These are phyloP conservation scores for Stenopsyche tienmushanensis DNA, from an alignment of 1,140 invertebrate genomes.

Conservation along the genomic window DNA sequence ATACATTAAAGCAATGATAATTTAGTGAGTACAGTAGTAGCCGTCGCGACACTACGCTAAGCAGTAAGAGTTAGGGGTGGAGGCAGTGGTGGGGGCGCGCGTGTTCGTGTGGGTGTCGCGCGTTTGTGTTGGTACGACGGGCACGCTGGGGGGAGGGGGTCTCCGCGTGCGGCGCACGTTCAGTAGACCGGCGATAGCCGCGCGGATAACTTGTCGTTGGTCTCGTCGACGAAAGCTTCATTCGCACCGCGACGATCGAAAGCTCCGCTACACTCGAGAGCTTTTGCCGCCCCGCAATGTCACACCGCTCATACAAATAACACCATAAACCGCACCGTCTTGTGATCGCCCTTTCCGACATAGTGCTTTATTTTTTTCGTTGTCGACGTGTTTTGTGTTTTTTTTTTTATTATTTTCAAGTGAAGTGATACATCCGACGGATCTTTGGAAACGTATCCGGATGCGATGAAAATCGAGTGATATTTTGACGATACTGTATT, in stretches of 20 bases:
- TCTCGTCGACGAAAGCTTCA: not conserved
- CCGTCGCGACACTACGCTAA: not conserved
- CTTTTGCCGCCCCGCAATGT: not conserved
- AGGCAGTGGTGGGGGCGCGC: not conserved
- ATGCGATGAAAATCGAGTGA: not conserved
- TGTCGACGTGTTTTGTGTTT: not conserved
- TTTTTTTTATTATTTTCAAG: not conserved
- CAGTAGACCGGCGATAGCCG: constrained; percentile 14
- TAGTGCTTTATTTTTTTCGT: not conserved
- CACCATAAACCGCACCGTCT: not conserved
- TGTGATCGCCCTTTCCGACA: not conserved
- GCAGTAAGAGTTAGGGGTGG: not conserved
- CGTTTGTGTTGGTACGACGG: not conserved
- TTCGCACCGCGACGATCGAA: not conserved
- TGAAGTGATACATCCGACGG: too few species aligned
- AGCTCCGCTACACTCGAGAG: not conserved
- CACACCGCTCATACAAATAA: not conserved
- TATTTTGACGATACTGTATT: not conserved
- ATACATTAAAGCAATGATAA: too few species aligned
- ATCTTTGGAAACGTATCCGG: not conserved
- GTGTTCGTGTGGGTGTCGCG: not conserved
- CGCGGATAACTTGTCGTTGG: not conserved
- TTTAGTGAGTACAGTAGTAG: not conserved
- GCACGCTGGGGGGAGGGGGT: constrained; percentile 1
- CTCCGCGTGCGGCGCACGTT: constrained; percentile 11